Base-by-base conservation (phyloP, 2,113 vertebrate genomes). In the Rostratula benghalensis region DNA sequence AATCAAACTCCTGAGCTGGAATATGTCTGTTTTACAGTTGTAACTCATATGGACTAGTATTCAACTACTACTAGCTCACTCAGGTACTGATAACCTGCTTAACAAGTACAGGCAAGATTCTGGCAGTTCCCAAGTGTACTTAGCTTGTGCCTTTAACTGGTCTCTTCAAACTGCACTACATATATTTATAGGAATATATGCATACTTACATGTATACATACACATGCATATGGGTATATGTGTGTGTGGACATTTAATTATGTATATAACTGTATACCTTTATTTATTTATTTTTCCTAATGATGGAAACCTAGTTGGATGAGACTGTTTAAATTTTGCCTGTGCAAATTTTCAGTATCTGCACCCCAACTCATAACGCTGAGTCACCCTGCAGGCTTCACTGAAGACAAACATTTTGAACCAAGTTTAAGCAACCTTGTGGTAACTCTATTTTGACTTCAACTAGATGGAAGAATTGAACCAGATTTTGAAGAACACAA, bases 141-240 rank as follows among this genome's bases (percentile, higher is more conserved):
- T 54, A 23, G 6, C 39, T 57, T n/a, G 5, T 63, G 14, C 11
- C 33, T 84, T 70, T 56, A 81, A 31, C 24, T 33, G 5, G 8
- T 54, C 9, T 70, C 17, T 64, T 87, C 45, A 60, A 60, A 59
- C 10, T 41, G 6, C 7, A 13, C 14, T 68, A 39, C 39, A 5
- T 37, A 7, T 33, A 30, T 48, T 5, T 48, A 48, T 50, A 12
- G 13, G 43, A 11, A 45, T 45, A 50, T 50, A 50, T 22, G 7
- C 5, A 0, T 19, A 5, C 7, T 43, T 13, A 13, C 5, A 24
- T 2, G 15, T n/a, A 53, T 11, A 7, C 7, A n/a, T 46, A 14
- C 5, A 9, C 17, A 31, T 41, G 4, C 31, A 13, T 37, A 4
- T 17, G 1, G 48, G 3, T 45, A 35, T 33, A 37, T 7, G 41